These are phyloP conservation scores for Tauraco erythrolophus DNA, from an alignment of 2,113 vertebrate species.

Conservation along the genomic window DNA sequence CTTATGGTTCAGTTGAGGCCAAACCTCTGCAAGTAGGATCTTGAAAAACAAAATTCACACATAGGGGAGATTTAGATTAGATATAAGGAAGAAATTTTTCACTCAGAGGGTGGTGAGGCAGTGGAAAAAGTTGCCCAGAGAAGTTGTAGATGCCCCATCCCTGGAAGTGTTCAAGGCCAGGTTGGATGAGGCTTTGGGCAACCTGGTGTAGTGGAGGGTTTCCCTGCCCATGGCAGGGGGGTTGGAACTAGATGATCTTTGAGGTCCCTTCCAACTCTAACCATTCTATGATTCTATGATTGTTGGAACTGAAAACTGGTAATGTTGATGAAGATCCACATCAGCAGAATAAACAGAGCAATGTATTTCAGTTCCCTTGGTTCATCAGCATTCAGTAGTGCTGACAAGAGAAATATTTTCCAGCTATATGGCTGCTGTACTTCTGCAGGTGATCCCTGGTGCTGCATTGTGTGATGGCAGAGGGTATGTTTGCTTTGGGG, in stretches of 20 bases:
- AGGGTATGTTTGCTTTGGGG: not conserved
- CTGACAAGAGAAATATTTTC: not conserved
- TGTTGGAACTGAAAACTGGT: not conserved
- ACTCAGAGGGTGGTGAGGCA: too few relatives aligned
- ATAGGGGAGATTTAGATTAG: too few relatives aligned
- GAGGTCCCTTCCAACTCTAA: too few relatives aligned
- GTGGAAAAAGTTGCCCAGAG: too few relatives aligned
- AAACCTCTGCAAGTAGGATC: not conserved
- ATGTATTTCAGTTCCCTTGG: not conserved
- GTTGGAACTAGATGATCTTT: too few relatives aligned
- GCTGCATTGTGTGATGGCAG: not conserved
- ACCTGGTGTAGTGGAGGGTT: too few relatives aligned
- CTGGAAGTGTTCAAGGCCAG: too few relatives aligned
- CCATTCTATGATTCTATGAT: too few relatives aligned
- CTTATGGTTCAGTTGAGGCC: not conserved
- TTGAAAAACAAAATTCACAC: not conserved
- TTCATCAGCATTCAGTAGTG: not conserved
- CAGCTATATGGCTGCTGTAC: not conserved
- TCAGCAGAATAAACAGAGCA: not conserved
- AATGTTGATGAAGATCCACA: not conserved
- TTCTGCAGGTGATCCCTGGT: not conserved
- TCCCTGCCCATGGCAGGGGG: too few relatives aligned
- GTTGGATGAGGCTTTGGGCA: too few relatives aligned
- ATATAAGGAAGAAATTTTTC: too few relatives aligned
- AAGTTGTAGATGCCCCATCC: too few relatives aligned